Conservation (phyloP, 2,888 invertebrate genomes). For the Athripsodes cinereus region DNA sequence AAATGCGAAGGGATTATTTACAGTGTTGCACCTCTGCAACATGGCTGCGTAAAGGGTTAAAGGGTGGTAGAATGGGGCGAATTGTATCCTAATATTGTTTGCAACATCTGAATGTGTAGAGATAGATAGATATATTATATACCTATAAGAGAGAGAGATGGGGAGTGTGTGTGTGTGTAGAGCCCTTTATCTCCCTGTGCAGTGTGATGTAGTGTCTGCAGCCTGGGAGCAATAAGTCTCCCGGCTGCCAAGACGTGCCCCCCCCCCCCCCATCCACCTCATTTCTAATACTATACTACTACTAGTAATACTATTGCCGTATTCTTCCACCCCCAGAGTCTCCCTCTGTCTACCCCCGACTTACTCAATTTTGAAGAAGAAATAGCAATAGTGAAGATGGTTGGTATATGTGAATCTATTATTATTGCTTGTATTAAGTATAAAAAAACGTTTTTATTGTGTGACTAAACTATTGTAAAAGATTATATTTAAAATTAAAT, state of each 20-base stretch:
- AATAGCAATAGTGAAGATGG: too few relatives aligned
- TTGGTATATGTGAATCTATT: too few relatives aligned
- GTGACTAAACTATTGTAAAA: too few relatives aligned
- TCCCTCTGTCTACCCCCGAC: neutral
- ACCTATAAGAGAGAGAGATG: too few relatives aligned
- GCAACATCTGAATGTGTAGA: conserved; percentile 21
- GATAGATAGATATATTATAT: too few relatives aligned
- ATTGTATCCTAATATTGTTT: conserved; percentile 8
- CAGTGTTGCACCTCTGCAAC: too few relatives aligned
- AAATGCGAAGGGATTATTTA: too few relatives aligned
- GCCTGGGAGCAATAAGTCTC: conserved; percentile 27
- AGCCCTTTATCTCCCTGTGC: conserved; percentile 4
- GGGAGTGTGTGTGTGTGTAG: too few relatives aligned
- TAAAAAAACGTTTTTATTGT: too few relatives aligned
- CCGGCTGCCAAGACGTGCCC: conserved; percentile 24
- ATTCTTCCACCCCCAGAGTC: neutral
- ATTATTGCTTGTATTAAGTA: too few relatives aligned
- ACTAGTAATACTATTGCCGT: neutral
- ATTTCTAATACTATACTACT: neutral
- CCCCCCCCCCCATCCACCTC: neutral
- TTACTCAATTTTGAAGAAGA: neutral
- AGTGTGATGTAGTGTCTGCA: conserved; percentile 24
- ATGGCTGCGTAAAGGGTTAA: too few relatives aligned
- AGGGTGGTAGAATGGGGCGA: neutral
- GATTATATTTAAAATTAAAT: too few relatives aligned